Evolutionary conservation across 2,797 vertebrate species (phyloP).

Genomic region (Gouania willdenowi): DNA sequence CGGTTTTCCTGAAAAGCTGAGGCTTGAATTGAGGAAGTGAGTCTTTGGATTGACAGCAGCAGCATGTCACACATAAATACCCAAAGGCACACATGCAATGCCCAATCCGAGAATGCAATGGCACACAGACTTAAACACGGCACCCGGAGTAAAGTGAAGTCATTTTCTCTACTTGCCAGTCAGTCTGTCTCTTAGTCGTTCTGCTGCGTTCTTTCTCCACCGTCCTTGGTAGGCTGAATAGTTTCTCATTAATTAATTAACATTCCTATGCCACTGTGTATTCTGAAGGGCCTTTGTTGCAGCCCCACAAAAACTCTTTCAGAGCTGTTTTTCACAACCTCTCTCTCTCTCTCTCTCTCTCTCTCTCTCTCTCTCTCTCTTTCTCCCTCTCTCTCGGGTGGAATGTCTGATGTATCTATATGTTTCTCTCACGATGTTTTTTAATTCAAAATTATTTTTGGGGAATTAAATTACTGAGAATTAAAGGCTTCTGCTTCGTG

Average conservation of each 20-base stretch:
- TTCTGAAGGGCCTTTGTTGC: slow-evolving; percentile 75
- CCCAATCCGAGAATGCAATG: slow-evolving; percentile 3
- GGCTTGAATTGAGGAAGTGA: slow-evolving; percentile 1
- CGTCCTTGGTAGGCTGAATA: slow-evolving; percentile 66
- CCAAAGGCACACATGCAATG: slow-evolving; percentile 1
- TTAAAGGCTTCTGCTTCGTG: too few relatives aligned
- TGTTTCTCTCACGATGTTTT: slow-evolving; percentile 20
- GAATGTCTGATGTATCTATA: slow-evolving; percentile 34
- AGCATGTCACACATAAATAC: not conserved
- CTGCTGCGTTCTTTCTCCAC: slow-evolving; percentile 41
- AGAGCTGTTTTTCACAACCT: slow-evolving; percentile 63
- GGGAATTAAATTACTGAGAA: too few relatives aligned
- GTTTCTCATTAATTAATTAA: slow-evolving; percentile 81
- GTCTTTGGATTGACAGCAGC: slow-evolving; percentile 5
- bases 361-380: slow-evolving; percentile 11
- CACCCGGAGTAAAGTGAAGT: not conserved
- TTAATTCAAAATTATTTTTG: too few relatives aligned
- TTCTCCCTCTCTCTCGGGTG: slow-evolving; percentile 14
- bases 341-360: slow-evolving; percentile 45
- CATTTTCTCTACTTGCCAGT: slow-evolving; percentile 5
- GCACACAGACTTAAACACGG: not conserved
- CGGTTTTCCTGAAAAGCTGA: slow-evolving; percentile 19
- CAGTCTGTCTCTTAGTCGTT: slow-evolving; percentile 27
- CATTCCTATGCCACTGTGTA: slow-evolving; percentile 74
- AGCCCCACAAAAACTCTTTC: slow-evolving; percentile 70